These are phyloP conservation scores for Heliconius cydno DNA, from an alignment of 2,888 invertebrate genomes.

Conservation along the genomic window DNA sequence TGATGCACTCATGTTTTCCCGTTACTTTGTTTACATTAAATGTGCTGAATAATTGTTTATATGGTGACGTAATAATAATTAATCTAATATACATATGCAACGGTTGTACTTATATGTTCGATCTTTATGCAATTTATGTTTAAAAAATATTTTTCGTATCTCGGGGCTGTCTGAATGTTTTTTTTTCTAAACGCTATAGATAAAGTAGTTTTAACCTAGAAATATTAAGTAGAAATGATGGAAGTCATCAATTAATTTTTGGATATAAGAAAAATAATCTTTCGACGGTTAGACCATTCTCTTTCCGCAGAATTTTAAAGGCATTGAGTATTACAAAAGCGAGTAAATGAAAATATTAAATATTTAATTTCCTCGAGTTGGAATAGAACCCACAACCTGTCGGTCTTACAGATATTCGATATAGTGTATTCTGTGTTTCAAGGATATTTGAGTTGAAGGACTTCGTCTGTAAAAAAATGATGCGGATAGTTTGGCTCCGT, in stretches of 20 bases:
- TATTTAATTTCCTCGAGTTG: no score
- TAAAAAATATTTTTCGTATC: no score
- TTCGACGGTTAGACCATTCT: no score
- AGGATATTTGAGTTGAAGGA: constrained; percentile 25
- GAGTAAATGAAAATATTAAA: no score
- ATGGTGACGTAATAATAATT: neutral
- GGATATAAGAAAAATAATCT: no score
- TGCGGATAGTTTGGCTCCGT: constrained; percentile 14
- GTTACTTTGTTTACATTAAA: constrained; percentile 10
- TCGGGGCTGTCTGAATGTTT: neutral
- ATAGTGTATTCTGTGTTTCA: neutral
- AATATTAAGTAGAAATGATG: no score
- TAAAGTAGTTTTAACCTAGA: no score
- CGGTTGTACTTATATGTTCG: neutral
- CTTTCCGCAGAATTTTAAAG: neutral
- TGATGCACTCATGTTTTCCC: constrained; percentile 6
- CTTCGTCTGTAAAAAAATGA: constrained; percentile 22
- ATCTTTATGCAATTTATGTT: neutral
- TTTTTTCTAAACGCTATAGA: no score
- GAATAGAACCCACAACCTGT: neutral
- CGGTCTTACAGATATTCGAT: neutral
- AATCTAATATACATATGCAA: no score
- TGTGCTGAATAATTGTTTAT: neutral
- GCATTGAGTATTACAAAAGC: no score
- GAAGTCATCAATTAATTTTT: no score